These are phyloP conservation scores for Paraplagusia blochii DNA, from an alignment of 2,113 vertebrate species.

Conservation along the genomic window DNA sequence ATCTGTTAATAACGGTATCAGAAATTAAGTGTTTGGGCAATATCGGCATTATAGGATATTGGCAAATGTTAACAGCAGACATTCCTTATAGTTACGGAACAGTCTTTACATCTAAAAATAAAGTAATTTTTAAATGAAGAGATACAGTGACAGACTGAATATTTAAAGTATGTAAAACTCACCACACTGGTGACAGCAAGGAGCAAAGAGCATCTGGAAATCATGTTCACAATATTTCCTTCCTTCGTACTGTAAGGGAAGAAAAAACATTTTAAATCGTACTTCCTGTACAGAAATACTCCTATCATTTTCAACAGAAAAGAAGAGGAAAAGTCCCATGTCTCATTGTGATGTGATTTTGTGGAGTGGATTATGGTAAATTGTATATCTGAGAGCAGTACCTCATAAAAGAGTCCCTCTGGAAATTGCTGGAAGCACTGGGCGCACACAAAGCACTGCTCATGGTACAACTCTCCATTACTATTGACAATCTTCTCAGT, in stretches of 20 bases:
- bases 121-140: too few relatives aligned
- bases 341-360: neutral
- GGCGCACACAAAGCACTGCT: constrained; percentile 95
- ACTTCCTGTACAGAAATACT: neutral
- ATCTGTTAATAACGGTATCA: too few relatives aligned
- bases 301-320: neutral
- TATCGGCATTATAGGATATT: too few relatives aligned
- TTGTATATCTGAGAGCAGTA: constrained; percentile 37
- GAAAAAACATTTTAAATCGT: constrained; percentile 3
- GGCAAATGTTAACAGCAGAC: too few relatives aligned
- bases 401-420: constrained; percentile 98
- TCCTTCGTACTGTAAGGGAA: constrained; percentile 88
- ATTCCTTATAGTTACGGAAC: too few relatives aligned
- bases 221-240: constrained; percentile 99
- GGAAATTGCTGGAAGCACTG: constrained; percentile 99
- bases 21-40: too few relatives aligned
- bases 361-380: neutral
- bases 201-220: constrained; percentile 98
- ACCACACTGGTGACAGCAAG: constrained; percentile 97
- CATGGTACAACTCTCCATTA: constrained; percentile 94
- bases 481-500: constrained; percentile 96
- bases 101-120: too few relatives aligned
- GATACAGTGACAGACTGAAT: neutral
- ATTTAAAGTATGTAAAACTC: constrained; percentile 67
- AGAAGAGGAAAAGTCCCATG: neutral